Evolutionary conservation across 2,888 invertebrate genomes (phyloP).

Genomic region (Leucania comma): DNA sequence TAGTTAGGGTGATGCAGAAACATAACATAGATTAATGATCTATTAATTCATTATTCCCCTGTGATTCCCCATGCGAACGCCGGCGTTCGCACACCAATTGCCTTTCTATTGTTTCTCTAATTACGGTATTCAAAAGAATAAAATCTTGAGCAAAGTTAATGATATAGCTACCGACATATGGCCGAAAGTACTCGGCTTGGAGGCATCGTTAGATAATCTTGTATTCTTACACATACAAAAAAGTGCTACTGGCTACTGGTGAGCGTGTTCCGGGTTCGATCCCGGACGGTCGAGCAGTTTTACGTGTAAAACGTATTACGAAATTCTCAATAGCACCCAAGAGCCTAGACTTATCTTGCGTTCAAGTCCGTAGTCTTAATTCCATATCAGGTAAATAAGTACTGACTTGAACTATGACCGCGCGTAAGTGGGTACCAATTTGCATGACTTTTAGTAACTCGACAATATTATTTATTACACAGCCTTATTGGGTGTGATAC

Average conservation of each 20-base stretch:
- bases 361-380: neutral
- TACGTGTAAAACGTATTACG: neutral
- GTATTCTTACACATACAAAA: neutral
- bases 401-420: neutral
- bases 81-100: no score
- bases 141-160: neutral
- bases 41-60: no score
- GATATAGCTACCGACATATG: neutral
- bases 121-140: no score
- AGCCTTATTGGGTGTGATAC: conserved; percentile 93
- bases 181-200: neutral
- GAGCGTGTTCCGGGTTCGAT: conserved; percentile 1
- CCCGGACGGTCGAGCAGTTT: neutral
- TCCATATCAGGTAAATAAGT: neutral
- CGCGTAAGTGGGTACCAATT: neutral
- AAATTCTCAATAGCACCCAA: neutral
- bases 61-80: no score
- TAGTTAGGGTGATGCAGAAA: no score
- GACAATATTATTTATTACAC: conserved; percentile 37
- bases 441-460: neutral
- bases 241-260: neutral
- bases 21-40: no score
- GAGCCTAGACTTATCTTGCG: neutral
- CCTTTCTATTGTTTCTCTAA: no score
- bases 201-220: neutral